phyloP scores from a whole-genome alignment of 2,888 invertebrate genomes.

The Meandrusa payeni region DNA sequence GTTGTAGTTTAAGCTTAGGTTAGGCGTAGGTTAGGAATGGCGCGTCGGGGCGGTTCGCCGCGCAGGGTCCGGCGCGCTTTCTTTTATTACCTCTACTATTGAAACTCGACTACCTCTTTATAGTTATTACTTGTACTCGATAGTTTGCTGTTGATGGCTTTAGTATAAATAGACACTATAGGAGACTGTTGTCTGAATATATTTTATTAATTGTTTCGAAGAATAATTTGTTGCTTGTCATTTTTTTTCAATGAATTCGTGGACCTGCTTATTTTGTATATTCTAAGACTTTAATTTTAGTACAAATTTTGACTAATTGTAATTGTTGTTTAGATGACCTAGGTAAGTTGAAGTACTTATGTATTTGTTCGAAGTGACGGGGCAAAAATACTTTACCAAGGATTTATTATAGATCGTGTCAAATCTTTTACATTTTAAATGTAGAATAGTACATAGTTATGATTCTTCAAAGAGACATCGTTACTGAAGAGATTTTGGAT shows the following conservation, averaged over 20 bases:
- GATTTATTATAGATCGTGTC: constrained; percentile 58
- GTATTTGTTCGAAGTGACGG: constrained; percentile 44
- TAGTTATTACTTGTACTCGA: constrained; percentile 68
- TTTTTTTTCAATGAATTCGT: constrained; percentile 48
- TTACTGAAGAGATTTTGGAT: constrained; percentile 17
- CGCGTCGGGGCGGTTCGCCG: constrained; percentile 68
- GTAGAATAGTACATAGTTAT: constrained; percentile 12
- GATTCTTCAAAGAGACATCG: constrained; percentile 13
- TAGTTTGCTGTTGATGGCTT: constrained; percentile 67
- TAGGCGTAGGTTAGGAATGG: constrained; percentile 48
- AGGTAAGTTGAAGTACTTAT: constrained; percentile 49
- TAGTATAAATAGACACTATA: constrained; percentile 61
- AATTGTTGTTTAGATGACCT: constrained; percentile 76
- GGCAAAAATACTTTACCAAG: constrained; percentile 47
- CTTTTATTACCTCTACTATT: constrained; percentile 59
- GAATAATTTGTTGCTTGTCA: constrained; percentile 63
- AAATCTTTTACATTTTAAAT: constrained; percentile 35
- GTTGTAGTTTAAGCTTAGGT: constrained; percentile 59
- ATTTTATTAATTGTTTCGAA: constrained; percentile 74
- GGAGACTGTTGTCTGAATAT: constrained; percentile 75
- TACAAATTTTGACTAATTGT: constrained; percentile 78
- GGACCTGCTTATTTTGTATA: constrained; percentile 46
- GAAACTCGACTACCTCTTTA: constrained; percentile 79
- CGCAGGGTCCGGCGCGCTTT: constrained; percentile 71
- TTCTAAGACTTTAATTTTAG: constrained; percentile 74